A percentile compares a stretch with the other conserved stretches of the same genome.
phyloP scores from a whole-genome alignment of 1,140 invertebrate species.

The Drosophila lini region DNA sequence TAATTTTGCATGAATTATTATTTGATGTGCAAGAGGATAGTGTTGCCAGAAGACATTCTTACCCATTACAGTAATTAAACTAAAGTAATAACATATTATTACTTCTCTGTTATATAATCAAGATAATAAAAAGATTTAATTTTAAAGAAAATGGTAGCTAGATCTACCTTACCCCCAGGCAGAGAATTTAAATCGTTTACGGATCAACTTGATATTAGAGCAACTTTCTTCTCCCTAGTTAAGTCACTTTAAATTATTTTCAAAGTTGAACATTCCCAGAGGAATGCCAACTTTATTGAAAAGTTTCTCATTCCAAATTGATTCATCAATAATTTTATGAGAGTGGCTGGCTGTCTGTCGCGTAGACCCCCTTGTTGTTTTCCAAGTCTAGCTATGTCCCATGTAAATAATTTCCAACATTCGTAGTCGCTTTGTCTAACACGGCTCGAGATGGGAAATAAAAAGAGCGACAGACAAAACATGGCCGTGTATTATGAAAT shows the following conservation, averaged over 20 bases:
- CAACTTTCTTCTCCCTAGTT: neutral
- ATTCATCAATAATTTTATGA: neutral
- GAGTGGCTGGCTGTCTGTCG: neutral
- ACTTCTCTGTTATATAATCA: too few relatives aligned
- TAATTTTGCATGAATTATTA: neutral
- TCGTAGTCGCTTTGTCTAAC: conserved; percentile 46
- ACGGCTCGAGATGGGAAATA: conserved; percentile 25
- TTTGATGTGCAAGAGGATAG: neutral
- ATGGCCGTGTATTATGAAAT: conserved; percentile 57
- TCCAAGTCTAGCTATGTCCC: conserved; percentile 13
- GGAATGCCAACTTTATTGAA: neutral
- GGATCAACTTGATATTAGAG: too few relatives aligned
- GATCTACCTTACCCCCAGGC: neutral
- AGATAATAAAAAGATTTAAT: too few relatives aligned
- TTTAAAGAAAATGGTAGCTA: neutral
- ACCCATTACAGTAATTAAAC: too few relatives aligned
- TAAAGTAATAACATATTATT: too few relatives aligned
- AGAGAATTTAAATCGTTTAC: too few relatives aligned
- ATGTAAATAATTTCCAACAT: conserved; percentile 39
- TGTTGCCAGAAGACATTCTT: too few relatives aligned
- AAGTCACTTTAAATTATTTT: neutral
- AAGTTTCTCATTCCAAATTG: neutral
- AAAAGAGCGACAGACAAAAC: conserved; percentile 51
- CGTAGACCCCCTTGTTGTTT: conserved; percentile 11
- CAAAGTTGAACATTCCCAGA: neutral